Percentiles rank a stretch among this genome's conserved stretches.
Conservation (phyloP, 2,113 vertebrate genomes). For the Lethenteron reissneri region DNA sequence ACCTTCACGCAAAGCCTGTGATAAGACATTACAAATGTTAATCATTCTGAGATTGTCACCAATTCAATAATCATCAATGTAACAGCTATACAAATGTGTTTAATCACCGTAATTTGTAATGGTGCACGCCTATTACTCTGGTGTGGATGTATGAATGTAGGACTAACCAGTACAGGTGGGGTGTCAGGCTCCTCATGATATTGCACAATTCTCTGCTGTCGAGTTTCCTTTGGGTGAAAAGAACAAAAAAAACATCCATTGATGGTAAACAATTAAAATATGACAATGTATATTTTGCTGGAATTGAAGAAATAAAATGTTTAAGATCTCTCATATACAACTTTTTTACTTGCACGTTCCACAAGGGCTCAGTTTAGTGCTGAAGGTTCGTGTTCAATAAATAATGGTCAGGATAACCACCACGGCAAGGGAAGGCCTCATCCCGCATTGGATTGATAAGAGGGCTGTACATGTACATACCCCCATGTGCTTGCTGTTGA, state of each 20-base stretch:
- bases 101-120: too few relatives aligned
- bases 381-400: background rate
- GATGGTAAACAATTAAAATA: too few relatives aligned
- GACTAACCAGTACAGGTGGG: slow-evolving; percentile 37
- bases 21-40: background rate
- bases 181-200: slow-evolving; percentile 44
- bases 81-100: too few relatives aligned
- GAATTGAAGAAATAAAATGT: background rate
- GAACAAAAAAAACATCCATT: background rate
- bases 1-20: slow-evolving; percentile 48
- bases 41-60: too few relatives aligned
- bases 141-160: background rate
- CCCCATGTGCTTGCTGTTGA: slow-evolving; percentile 46
- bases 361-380: background rate
- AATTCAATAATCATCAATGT: too few relatives aligned
- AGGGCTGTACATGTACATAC: slow-evolving; percentile 18
- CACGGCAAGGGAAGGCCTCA: too few relatives aligned
- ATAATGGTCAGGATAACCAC: background rate
- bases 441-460: background rate
- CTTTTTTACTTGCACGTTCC: too few relatives aligned
- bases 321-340: background rate
- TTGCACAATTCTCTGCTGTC: slow-evolving; percentile 46
- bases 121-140: too few relatives aligned
- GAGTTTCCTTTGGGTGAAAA: slow-evolving; percentile 32
- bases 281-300: too few relatives aligned